Evolutionary conservation across 2,797 vertebrate genomes (phyloP), one percentile per base, ranked within the genome.

Genomic region (Hydrophis major): DNA sequence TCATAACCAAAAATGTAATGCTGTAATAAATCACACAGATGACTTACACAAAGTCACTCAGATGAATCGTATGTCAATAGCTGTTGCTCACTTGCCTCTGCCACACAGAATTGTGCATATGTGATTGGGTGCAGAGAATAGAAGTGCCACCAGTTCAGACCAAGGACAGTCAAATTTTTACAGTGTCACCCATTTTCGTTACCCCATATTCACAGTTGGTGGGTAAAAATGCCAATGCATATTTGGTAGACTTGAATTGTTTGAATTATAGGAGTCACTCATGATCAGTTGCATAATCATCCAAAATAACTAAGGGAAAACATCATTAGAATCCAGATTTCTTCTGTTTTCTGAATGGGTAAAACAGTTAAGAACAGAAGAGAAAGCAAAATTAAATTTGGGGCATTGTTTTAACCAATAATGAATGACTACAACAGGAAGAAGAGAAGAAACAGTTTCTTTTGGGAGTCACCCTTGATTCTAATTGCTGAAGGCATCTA

Each of bases 31-130:
- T 96, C 95, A 96, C 92, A 55, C 2, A 89, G 93, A 96, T 92
- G 92, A 94, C 87, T 97, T 94, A 93, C 93, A 96, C 96, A 95
- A 96, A 95, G 92, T 92, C 96, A 93, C 96, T 97, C 96, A 94
- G 93, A 90, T 94, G 95, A 95, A 94, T 95, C 94, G 92, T 96
- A 89, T 97, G 93, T 95, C 94, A 95, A 95, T 93, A 95, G 95
- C 78, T 95, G 91, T 88, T 93, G 59, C 91, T 96, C 88, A 91
- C 93, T 94, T 96, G 93, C 93, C 94, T 95, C 93, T 94, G 93
- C 96, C 94, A 93, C 94, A 93, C 92, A 95, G 55, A 94, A 90
- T 63, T 92, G n/a, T 90, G 13, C 6, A 93, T 92, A 93, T 91
- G 86, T 90, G 50, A 63, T 90, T 6, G 90, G 63, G 92, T 89